Base-by-base conservation (phyloP, 2,113 vertebrate species). In the Amblyopsis rosae region DNA sequence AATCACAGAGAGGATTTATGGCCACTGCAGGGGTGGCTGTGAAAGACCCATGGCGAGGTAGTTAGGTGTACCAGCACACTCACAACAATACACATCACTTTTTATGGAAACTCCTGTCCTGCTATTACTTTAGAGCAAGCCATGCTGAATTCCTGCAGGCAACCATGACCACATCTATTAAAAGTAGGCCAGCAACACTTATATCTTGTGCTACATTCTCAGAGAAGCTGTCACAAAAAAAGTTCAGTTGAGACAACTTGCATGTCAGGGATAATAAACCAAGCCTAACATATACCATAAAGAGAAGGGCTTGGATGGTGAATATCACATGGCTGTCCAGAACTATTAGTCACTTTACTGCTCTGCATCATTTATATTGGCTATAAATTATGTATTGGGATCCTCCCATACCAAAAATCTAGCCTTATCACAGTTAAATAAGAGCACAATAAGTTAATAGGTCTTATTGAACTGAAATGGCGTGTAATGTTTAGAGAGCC, bases 1-100 rank as follows among this genome's bases (percentile, higher is more conserved):
- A 88, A 87, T 88, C 86, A 82, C 67, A 51, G 67, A 55, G 55
- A 64, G 82, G 70, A 89, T 90, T 90, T 86, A 87, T 76, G 62
- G 68, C 48, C 67, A 1, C 77, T 15, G 26, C 76, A 75, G 73
- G 76, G 79, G 71, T 67, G 72, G 54, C 71, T 61, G 76, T 74
- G 73, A 85, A 73, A 77, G 75, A 53, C 67, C 77, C n/a, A 53
- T 67, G 65, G 82, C 73, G 80, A 80, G 82, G 80, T 75, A 82
- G 78, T 84, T 81, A 75, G 79, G 79, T 67, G 55, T 65, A 81
- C 77, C 35, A 55, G 69, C 73, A 73, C 65, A 72, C 76, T 77
- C 74, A 46, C 59, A 19, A 67, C 57, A 51, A 62, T 70, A 77
- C 75, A 80, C 79, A 75, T 83, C 87, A 69, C 77, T 79, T 12